These are phyloP conservation scores for Panagrolaimus sp. DNA, from an alignment of 1,140 invertebrate genomes.

Conservation along the genomic window DNA sequence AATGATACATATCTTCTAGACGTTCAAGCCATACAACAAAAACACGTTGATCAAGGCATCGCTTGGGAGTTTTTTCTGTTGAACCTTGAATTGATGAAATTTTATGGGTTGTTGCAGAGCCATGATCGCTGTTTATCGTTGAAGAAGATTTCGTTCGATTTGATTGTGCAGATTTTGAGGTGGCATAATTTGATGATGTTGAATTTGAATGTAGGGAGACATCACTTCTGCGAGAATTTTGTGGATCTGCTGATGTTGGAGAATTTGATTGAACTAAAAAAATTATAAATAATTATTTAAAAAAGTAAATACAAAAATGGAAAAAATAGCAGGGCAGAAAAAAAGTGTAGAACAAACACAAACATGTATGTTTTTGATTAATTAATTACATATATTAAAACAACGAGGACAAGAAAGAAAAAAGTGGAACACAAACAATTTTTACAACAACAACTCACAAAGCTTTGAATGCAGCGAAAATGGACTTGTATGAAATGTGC, in stretches of 20 bases:
- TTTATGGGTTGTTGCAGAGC: background rate
- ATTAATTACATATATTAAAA: no score
- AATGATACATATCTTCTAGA: constrained; percentile 38
- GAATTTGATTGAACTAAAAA: background rate
- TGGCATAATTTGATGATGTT: background rate
- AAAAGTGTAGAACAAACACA: background rate
- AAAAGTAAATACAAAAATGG: background rate
- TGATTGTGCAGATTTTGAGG: background rate
- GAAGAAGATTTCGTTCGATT: constrained; percentile 6
- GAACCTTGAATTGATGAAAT: constrained; percentile 5
- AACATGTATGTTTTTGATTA: no score
- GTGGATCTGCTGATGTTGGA: background rate
- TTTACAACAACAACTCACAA: constrained; percentile 3
- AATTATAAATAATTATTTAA: background rate
- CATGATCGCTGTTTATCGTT: background rate
- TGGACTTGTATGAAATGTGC: background rate
- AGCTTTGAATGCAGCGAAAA: background rate
- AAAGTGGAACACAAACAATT: background rate
- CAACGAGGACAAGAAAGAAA: background rate
- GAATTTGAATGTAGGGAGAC: background rate
- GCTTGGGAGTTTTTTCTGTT: constrained; percentile 22
- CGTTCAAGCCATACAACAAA: constrained; percentile 47
- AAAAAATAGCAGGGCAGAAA: constrained; percentile 1
- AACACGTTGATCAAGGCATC: constrained; percentile 35
- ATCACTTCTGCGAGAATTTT: background rate